Base-by-base conservation (phyloP, 2,113 vertebrate species). In the Pimephales promelas region DNA sequence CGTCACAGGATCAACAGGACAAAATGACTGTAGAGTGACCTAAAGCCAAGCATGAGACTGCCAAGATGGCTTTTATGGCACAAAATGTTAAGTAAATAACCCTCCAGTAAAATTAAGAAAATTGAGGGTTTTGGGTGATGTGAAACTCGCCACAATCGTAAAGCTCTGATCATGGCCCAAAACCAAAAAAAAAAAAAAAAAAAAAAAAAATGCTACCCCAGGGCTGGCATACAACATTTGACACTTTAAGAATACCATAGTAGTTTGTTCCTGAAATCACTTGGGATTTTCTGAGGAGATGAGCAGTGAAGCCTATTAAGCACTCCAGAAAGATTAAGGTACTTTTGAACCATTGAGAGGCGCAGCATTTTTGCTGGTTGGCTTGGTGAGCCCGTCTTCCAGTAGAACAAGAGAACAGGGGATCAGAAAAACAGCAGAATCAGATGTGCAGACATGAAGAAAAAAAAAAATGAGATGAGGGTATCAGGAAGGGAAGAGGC, bases 381-480 rank as follows among this genome's bases (percentile, higher is more conserved):
- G 36, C 45, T 80, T 43, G 43, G 14, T 66, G 64, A 82, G 22
- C 57, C 54, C 45, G 24, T 57, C 56, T 36, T 70, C 34, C 70
- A 74, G 72, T 10, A 45, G 11, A 73, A 68, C 26, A 18, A 68
- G 22, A 86, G 31, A 70, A 59, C 16, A 22, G 5, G 10, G n/a
- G 11, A 18, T 24, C 10, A 22, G 61, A 66, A 52, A 66, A 66
- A 31, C 6, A 20, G 75, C 47, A 75, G n/a, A 40, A 76, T 62
- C 13, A 24, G 20, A 49, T 28, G 79, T 71, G 47, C 7, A 31
- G 52, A 64, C 11, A 28, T 3, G 76, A 49, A 34, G 45, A 68
- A 66, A 79, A 10, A 22, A 22, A 78, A 22, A 71, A 43, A 79
- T 74, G 80, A 85, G 79, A 82, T 22, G 74, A 70, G 74, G 62